Evolutionary conservation across 1,140 invertebrate species (phyloP).

Genomic region (Bathynomus jamesi): DNA sequence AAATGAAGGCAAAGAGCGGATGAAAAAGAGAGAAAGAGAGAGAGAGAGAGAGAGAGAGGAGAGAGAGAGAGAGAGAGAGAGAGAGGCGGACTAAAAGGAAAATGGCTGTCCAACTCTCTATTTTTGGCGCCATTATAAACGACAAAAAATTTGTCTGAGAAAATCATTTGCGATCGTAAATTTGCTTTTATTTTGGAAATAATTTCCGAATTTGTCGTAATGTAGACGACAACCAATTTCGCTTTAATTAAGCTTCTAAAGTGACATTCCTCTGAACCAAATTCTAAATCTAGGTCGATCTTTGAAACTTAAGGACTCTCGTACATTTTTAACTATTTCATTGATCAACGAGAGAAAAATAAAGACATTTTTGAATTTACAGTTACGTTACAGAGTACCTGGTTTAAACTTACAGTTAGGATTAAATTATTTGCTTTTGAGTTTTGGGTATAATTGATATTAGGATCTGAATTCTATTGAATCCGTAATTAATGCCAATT

Average conservation of each 20-base stretch:
- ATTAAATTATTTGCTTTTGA: no score
- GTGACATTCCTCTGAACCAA: no score
- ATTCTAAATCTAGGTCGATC: no score
- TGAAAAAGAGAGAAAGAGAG: not conserved
- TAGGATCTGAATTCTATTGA: no score
- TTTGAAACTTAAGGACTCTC: no score
- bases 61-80: not conserved
- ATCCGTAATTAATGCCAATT: no score
- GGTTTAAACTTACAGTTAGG: no score
- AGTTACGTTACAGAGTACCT: no score
- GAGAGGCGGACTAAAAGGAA: not conserved
- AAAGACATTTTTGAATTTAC: no score
- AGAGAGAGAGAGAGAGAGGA: not conserved
- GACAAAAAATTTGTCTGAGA: not conserved
- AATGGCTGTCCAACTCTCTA: not conserved
- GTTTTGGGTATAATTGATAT: no score
- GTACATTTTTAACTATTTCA: no score
- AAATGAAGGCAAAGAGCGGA: not conserved
- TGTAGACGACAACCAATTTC: not conserved
- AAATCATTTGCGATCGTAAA: not conserved
- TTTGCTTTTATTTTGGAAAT: not conserved
- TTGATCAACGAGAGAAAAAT: no score
- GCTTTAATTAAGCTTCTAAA: not conserved
- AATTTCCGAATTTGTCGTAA: not conserved
- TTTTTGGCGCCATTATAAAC: not conserved